Evolutionary conservation across 2,113 vertebrate species (phyloP).

Genomic region (Cyphomyrus plagiostoma): DNA sequence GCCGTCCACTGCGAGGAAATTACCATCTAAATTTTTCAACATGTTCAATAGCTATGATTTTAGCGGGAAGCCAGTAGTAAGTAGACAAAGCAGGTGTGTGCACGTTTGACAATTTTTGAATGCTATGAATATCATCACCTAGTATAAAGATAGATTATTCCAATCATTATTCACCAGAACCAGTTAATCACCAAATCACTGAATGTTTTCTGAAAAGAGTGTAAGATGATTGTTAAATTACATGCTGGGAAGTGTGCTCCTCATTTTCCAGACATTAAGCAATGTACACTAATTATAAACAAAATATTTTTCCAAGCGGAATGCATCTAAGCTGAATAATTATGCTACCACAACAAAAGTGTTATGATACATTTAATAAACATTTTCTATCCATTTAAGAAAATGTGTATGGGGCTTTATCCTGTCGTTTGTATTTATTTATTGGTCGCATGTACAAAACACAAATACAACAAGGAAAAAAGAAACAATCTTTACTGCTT

Average conservation of each 20-base stretch:
- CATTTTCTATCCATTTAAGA: neutral
- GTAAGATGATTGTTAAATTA: neutral
- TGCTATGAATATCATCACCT: neutral
- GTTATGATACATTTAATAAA: neutral
- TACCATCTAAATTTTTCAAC: neutral
- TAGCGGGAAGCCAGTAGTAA: neutral
- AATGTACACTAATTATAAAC: neutral
- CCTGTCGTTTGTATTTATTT: neutral
- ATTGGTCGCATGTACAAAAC: neutral
- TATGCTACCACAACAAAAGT: neutral
- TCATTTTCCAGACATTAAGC: neutral
- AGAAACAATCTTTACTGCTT: neutral
- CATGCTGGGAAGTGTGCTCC: neutral
- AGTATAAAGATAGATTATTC: neutral
- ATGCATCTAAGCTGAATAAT: neutral
- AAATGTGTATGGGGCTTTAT: neutral
- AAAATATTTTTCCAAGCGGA: neutral
- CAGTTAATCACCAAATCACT: constrained; percentile 3
- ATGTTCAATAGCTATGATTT: neutral
- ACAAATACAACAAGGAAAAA: neutral
- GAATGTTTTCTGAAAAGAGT: neutral
- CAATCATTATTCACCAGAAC: neutral
- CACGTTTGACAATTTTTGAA: neutral
- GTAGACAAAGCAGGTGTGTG: neutral
- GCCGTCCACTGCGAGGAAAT: neutral